Evolutionary conservation across 1,140 invertebrate genomes (phyloP).

Genomic region (Drosophila ficusphila): DNA sequence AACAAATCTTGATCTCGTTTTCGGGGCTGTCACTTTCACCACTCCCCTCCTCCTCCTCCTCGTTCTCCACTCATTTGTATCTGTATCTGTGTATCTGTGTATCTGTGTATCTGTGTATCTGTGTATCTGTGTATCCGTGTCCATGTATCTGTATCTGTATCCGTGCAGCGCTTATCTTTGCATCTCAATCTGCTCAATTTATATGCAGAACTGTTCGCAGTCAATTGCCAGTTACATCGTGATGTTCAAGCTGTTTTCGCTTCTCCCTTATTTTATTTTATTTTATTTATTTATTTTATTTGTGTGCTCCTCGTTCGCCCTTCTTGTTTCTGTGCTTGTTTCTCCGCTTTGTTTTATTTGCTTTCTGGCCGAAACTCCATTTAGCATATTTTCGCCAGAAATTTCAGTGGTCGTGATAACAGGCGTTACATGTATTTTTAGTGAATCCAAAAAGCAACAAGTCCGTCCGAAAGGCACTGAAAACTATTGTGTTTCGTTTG

Average conservation of each 20-base stretch:
- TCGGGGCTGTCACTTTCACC: constrained; percentile 31
- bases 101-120: constrained; percentile 17
- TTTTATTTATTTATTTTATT: constrained; percentile 34
- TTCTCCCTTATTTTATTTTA: neutral
- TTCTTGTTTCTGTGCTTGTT: neutral
- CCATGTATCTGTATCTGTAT: constrained; percentile 6
- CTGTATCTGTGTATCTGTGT: neutral
- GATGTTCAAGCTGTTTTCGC: constrained; percentile 29
- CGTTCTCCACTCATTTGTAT: neutral
- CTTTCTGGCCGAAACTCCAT: constrained; percentile 1
- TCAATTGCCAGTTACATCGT: constrained; percentile 51
- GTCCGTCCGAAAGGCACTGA: neutral
- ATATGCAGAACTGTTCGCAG: constrained; percentile 45
- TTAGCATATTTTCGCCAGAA: constrained; percentile 12
- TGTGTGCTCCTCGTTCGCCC: neutral
- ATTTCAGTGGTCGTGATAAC: neutral
- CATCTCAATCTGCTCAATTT: constrained; percentile 26
- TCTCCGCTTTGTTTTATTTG: constrained; percentile 3
- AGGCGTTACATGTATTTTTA: neutral
- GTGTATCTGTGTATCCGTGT: constrained; percentile 3
- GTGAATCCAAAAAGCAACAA: too few species aligned
- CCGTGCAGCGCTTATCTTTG: constrained; percentile 1
- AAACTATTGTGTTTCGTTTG: too few species aligned
- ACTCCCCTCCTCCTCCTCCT: neutral
- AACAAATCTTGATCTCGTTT: constrained; percentile 62